Evolutionary conservation across 1,140 invertebrate genomes (phyloP).

Genomic region (Drosophila kohkoa): DNA sequence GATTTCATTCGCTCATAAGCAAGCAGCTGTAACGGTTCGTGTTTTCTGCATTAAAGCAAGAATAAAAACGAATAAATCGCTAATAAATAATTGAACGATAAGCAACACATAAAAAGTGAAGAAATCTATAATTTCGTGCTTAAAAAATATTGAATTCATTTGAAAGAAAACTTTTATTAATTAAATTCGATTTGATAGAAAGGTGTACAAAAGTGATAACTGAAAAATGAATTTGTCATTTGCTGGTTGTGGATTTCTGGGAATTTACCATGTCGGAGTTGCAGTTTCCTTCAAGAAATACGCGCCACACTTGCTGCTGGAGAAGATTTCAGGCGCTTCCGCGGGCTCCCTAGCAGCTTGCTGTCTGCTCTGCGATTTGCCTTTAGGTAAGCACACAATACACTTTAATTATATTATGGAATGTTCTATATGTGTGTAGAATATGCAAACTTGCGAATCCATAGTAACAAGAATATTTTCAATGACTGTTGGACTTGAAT

Average conservation of each 20-base stretch:
- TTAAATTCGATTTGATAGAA: neutral
- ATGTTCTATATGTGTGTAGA: neutral
- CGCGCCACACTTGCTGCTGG: conserved; percentile 95
- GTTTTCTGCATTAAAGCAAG: neutral
- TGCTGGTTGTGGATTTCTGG: conserved; percentile 98
- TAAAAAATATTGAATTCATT: no score
- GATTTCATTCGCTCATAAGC: conserved; percentile 32
- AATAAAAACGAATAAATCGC: conserved; percentile 6
- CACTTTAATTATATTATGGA: neutral
- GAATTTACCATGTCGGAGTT: conserved; percentile 99
- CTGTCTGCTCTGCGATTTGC: conserved; percentile 95
- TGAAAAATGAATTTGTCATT: conserved; percentile 96
- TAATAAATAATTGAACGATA: conserved; percentile 2
- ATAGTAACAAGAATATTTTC: neutral
- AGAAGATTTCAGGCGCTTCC: conserved; percentile 98
- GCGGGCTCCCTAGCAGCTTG: conserved; percentile 98
- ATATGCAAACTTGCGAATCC: neutral
- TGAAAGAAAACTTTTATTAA: neutral
- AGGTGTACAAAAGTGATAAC: conserved; percentile 1
- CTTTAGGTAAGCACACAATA: conserved; percentile 88
- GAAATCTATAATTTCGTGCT: neutral
- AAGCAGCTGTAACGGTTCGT: conserved; percentile 44
- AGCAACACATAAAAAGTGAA: conserved; percentile 8
- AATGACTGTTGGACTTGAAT: neutral
- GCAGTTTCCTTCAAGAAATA: conserved; percentile 98